Percentiles rank a stretch among this genome's conserved stretches.
phyloP scores from a whole-genome alignment of 1,140 invertebrate genomes.

The Aplysia californica region DNA sequence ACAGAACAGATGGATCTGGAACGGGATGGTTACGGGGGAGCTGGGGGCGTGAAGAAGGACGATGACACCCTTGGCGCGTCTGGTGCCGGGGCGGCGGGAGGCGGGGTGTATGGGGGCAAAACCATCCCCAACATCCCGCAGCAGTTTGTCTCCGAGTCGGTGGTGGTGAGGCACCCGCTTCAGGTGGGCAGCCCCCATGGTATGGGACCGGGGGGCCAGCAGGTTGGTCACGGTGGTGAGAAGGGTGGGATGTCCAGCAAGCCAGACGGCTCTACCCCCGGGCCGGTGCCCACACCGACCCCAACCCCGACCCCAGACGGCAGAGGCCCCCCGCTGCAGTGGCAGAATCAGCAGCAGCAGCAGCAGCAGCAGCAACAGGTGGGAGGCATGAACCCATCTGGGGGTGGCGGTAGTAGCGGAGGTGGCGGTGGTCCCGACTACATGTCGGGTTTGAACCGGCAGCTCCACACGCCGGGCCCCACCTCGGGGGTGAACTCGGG shows the following conservation, averaged over 20 bases:
- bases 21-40: constrained; percentile 20
- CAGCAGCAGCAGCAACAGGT: constrained; percentile 13
- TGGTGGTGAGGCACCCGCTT: constrained; percentile 20
- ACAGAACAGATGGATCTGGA: constrained; percentile 19
- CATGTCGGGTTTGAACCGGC: constrained; percentile 18
- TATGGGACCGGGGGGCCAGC: neutral
- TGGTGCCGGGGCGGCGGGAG: too few relatives aligned
- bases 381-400: neutral
- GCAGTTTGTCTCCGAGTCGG: constrained; percentile 26
- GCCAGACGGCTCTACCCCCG: constrained; percentile 19
- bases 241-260: constrained; percentile 10
- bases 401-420: too few relatives aligned
- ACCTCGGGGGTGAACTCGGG: neutral
- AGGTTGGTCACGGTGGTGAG: neutral
- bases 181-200: constrained; percentile 15
- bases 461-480: constrained; percentile 20
- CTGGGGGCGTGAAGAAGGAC: constrained; percentile 7
- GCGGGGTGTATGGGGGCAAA: constrained; percentile 7
- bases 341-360: constrained; percentile 5
- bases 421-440: constrained; percentile 1
- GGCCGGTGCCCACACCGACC: constrained; percentile 19
- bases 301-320: constrained; percentile 7
- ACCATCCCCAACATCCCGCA: constrained; percentile 16
- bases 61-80: too few relatives aligned
- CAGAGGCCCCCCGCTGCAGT: neutral